Evolutionary conservation across 2,113 vertebrate genomes (phyloP).

Genomic region (Sebastes fasciatus): DNA sequence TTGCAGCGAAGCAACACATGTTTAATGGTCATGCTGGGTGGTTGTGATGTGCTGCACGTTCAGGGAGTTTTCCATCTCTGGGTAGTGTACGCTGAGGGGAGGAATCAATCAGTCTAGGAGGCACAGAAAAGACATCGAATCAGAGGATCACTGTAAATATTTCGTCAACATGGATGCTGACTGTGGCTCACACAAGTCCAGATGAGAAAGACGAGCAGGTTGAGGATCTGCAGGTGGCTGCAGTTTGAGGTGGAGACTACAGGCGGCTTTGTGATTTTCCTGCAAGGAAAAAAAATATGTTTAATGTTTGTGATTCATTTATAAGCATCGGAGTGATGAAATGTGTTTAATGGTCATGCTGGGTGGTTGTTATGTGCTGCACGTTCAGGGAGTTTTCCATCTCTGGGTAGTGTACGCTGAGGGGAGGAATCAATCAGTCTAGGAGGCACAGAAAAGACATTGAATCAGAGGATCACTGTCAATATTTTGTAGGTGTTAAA

Average conservation of each 20-base stretch:
- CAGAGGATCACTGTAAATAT: not conserved
- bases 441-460: not conserved
- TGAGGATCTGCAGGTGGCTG: constrained; percentile 50
- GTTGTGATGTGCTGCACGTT: constrained; percentile 32
- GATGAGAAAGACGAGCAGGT: not conserved
- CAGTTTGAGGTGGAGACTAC: not conserved
- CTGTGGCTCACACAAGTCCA: not conserved
- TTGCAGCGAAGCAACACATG: constrained; percentile 14
- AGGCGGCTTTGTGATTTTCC: not conserved
- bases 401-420: not conserved
- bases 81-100: not conserved
- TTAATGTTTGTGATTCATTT: not conserved
- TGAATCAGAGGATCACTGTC: not conserved
- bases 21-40: not conserved
- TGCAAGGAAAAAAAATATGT: not conserved
- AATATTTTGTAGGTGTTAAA: not conserved
- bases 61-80: not conserved
- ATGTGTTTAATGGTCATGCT: not conserved
- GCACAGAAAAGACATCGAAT: not conserved
- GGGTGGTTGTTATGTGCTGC: constrained; percentile 32
- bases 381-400: not conserved
- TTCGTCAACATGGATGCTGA: constrained; percentile 12
- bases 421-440: constrained; percentile 5
- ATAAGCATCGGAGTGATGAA: not conserved
- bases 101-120: constrained; percentile 1